Evolutionary conservation across 2,797 vertebrate species (phyloP).

Genomic region (Labeo calbasu): DNA sequence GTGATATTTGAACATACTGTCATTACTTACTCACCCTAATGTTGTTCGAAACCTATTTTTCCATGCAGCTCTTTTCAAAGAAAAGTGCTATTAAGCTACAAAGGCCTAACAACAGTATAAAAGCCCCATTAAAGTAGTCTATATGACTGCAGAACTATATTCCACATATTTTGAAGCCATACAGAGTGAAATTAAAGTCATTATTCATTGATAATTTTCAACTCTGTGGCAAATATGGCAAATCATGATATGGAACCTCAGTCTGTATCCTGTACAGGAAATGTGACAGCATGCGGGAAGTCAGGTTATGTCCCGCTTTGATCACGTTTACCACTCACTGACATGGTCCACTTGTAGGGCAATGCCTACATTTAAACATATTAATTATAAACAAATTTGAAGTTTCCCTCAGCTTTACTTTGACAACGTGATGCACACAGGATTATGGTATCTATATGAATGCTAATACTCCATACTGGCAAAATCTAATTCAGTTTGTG

Average conservation of each 20-base stretch:
- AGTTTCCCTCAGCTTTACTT: constrained; percentile 22
- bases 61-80: not conserved
- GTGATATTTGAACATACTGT: not conserved
- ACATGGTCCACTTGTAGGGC: not conserved
- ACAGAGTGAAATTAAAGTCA: not conserved
- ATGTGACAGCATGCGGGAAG: constrained; percentile 24
- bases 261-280: constrained; percentile 30
- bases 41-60: not conserved
- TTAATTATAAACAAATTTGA: constrained; percentile 29
- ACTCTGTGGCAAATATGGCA: not conserved
- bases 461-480: constrained; percentile 11
- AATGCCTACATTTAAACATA: not conserved
- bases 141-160: not conserved
- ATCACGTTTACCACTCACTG: constrained; percentile 34
- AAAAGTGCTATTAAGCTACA: not conserved
- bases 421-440: not conserved
- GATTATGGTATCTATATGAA: constrained; percentile 17
- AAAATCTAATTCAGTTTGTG: too few relatives aligned
- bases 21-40: not conserved
- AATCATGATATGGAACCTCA: constrained; percentile 16
- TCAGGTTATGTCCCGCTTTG: constrained; percentile 15
- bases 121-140: not conserved
- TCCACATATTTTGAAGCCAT: not conserved
- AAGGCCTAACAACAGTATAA: not conserved
- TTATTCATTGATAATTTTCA: not conserved